These are phyloP conservation scores for Lepidostoma basale DNA, from an alignment of 1,140 invertebrate species.

Conservation along the genomic window DNA sequence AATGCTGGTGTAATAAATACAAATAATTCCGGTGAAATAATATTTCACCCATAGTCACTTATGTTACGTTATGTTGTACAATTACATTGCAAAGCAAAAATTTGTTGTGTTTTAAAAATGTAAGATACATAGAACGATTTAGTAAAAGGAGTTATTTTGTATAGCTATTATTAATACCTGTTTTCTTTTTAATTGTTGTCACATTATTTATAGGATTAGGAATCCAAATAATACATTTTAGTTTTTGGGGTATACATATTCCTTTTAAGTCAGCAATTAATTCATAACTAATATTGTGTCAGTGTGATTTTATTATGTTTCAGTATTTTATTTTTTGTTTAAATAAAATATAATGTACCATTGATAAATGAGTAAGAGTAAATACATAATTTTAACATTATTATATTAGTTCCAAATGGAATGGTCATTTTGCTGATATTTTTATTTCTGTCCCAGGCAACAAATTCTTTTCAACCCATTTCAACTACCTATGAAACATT, in stretches of 20 bases:
- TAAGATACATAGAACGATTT: background rate
- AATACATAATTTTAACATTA: too few species aligned
- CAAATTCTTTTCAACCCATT: too few species aligned
- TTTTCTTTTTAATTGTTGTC: constrained; percentile 8
- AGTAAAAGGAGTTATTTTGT: background rate
- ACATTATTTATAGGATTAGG: background rate
- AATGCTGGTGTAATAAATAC: background rate
- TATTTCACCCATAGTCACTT: background rate
- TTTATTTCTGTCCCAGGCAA: too few species aligned
- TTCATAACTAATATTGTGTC: background rate
- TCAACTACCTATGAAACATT: too few species aligned
- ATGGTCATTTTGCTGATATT: too few species aligned
- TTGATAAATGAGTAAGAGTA: too few species aligned
- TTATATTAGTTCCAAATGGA: too few species aligned
- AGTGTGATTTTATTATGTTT: background rate
- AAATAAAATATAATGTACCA: too few species aligned
- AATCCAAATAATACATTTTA: background rate
- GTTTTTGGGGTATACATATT: background rate
- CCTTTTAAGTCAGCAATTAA: background rate
- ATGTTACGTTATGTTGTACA: background rate
- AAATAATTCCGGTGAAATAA: too few species aligned
- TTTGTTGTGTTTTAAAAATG: background rate
- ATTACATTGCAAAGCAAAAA: background rate
- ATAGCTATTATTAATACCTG: background rate
- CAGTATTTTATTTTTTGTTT: background rate